A percentile compares a stretch with the other conserved stretches of the same genome.
phyloP scores from a whole-genome alignment of 1,140 invertebrate genomes.

The Rhagoletis pomonella region DNA sequence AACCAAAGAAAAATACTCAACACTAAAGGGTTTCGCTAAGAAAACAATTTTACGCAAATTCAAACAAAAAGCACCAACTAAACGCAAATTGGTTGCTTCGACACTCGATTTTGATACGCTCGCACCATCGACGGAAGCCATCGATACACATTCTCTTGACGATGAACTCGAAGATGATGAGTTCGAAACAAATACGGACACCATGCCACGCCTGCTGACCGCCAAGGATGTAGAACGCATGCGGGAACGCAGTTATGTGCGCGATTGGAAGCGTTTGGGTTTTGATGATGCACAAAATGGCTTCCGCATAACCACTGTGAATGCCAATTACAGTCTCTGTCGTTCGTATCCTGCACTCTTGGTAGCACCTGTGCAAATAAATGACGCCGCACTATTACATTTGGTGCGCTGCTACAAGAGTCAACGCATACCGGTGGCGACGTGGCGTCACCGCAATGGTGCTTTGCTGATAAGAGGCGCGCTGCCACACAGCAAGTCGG shows the following conservation, averaged over 20 bases:
- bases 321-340: conserved; percentile 91
- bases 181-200: conserved; percentile 79
- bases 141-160: conserved; percentile 70
- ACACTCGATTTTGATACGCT: conserved; percentile 77
- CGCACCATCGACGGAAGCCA: conserved; percentile 65
- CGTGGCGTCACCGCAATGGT: conserved; percentile 94
- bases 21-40: conserved; percentile 94
- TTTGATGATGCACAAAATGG: conserved; percentile 76
- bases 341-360: conserved; percentile 93
- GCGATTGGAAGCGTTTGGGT: conserved; percentile 92
- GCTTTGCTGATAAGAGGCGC: conserved; percentile 89
- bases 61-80: conserved; percentile 90
- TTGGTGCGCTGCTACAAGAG: conserved; percentile 90
- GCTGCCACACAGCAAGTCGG: conserved; percentile 86
- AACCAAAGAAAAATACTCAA: conserved; percentile 93
- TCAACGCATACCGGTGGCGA: conserved; percentile 90
- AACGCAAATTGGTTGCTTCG: conserved; percentile 89
- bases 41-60: conserved; percentile 95
- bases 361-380: conserved; percentile 88
- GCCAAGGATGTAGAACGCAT: conserved; percentile 81
- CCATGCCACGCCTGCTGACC: conserved; percentile 66
- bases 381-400: conserved; percentile 91
- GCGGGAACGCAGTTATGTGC: conserved; percentile 91
- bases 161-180: conserved; percentile 80
- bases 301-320: conserved; percentile 89